phyloP scores from a whole-genome alignment of 2,888 invertebrate species.

The Tineola bisselliella region DNA sequence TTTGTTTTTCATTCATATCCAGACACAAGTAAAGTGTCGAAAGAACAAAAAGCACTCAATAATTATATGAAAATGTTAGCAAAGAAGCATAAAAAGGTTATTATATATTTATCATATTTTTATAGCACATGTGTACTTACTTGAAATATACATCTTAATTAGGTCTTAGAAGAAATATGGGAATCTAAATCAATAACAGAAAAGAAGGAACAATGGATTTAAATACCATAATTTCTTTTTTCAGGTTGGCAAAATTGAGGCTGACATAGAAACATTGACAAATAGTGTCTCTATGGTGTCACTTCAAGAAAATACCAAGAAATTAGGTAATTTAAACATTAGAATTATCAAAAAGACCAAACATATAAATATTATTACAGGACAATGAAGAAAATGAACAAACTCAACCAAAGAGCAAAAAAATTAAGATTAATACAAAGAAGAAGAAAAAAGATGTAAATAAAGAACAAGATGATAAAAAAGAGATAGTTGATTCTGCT shows the following conservation, averaged over 20 bases:
- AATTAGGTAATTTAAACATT: slow-evolving; percentile 60
- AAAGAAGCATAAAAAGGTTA: slow-evolving; percentile 43
- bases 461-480: slow-evolving; percentile 17
- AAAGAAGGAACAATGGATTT: no score
- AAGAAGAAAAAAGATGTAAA: slow-evolving; percentile 19
- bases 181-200: no score
- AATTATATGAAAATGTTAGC: slow-evolving; percentile 44
- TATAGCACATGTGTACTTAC: no score
- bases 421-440: slow-evolving; percentile 21
- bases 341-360: slow-evolving; percentile 52
- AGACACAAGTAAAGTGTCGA: slow-evolving; percentile 42
- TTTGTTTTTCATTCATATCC: slow-evolving; percentile 86
- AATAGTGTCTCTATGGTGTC: slow-evolving; percentile 62
- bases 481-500: background rate
- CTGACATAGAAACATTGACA: slow-evolving; percentile 54
- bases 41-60: slow-evolving; percentile 28
- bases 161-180: no score
- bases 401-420: slow-evolving; percentile 16
- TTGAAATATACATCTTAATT: no score
- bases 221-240: no score
- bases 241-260: slow-evolving; percentile 46
- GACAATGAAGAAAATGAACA: slow-evolving; percentile 32
- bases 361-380: slow-evolving; percentile 57
- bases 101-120: background rate
- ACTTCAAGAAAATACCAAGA: slow-evolving; percentile 45